These are phyloP conservation scores for Synanceia verrucosa DNA, from an alignment of 2,797 vertebrate genomes.

Conservation along the genomic window DNA sequence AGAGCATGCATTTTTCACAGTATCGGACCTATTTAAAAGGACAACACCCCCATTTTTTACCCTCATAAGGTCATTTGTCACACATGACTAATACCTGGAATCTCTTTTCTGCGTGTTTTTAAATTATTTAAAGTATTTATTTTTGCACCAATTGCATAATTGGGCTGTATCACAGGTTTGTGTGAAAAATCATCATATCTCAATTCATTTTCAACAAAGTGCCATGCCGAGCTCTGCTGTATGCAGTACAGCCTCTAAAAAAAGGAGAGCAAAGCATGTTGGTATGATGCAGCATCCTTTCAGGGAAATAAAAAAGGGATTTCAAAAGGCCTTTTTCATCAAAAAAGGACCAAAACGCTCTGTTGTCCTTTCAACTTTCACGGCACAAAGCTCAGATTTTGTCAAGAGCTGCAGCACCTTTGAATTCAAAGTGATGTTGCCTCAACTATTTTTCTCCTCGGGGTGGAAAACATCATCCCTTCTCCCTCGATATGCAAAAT, in stretches of 20 bases:
- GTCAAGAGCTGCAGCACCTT: constrained; percentile 30
- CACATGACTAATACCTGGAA: neutral
- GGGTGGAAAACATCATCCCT: constrained; percentile 23
- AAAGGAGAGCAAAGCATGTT: neutral
- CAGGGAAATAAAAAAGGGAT: neutral
- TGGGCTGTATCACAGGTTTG: neutral
- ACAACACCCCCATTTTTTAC: constrained; percentile 27
- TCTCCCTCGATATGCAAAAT: constrained; percentile 8
- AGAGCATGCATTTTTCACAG: constrained; percentile 43
- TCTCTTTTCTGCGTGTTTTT: constrained; percentile 6
- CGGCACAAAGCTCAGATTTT: constrained; percentile 29
- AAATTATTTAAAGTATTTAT: constrained; percentile 24
- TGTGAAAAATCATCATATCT: neutral
- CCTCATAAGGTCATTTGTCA: constrained; percentile 28
- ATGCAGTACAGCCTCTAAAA: neutral
- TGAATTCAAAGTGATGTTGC: constrained; percentile 37
- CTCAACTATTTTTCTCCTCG: constrained; percentile 21
- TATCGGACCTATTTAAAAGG: constrained; percentile 44
- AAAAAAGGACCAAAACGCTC: constrained; percentile 24
- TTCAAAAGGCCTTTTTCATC: constrained; percentile 53
- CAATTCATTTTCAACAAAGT: neutral
- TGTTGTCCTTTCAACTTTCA: constrained; percentile 43
- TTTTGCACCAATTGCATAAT: constrained; percentile 18
- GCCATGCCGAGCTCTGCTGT: neutral
- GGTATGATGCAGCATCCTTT: constrained; percentile 17